Evolutionary conservation across 2,888 invertebrate genomes (phyloP).

Genomic region (Panzeria rudis): DNA sequence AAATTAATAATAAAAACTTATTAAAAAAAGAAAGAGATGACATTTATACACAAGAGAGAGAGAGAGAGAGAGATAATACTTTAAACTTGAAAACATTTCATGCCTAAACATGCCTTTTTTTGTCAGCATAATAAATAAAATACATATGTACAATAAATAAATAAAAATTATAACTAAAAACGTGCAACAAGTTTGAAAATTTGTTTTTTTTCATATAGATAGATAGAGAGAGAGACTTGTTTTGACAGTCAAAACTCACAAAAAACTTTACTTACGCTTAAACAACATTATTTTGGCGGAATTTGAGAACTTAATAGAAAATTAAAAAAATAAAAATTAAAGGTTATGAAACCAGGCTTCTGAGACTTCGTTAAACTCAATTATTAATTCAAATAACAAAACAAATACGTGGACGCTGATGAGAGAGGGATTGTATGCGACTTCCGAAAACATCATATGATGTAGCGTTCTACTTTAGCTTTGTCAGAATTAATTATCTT

Average conservation of each 20-base stretch:
- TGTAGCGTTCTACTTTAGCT: no score
- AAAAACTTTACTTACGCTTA: conserved; percentile 67
- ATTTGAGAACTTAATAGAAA: conserved; percentile 40
- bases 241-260: conserved; percentile 14
- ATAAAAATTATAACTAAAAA: conserved; percentile 15
- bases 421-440: no score
- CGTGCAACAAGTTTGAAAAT: conserved; percentile 15
- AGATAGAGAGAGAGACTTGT: neutral
- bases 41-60: conserved; percentile 19
- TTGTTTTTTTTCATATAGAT: neutral
- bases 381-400: no score
- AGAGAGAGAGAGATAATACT: neutral
- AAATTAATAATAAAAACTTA: neutral
- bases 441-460: no score
- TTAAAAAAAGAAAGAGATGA: conserved; percentile 28
- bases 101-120: conserved; percentile 43
- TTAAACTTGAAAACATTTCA: conserved; percentile 36
- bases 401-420: no score
- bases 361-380: no score
- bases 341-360: neutral
- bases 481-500: no score
- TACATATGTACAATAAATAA: neutral
- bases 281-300: conserved; percentile 13
- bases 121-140: neutral
- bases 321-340: neutral